Base-by-base conservation (phyloP, 2,797 vertebrate species). In the Dendrocincla tyrannina region DNA sequence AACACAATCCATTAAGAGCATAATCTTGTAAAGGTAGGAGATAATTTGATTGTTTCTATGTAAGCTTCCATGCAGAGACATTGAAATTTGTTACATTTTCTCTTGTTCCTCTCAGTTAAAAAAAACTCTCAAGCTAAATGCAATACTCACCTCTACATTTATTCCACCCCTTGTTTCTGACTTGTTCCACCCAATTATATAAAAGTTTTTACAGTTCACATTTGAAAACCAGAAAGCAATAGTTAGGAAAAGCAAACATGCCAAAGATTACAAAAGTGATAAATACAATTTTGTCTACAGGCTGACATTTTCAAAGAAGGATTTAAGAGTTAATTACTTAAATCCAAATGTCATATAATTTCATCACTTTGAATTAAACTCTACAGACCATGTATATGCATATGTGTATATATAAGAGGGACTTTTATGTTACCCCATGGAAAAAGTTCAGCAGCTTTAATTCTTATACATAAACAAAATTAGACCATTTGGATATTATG, bases 131-230 rank as follows among this genome's bases (percentile, higher is more conserved):
- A 90, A 76, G 42, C 46, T 84, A 76, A 93, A 84, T 63, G 37
- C 17, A 52, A 67, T 64, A 23, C 28, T 91, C n/a, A 84, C 8
- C 7, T 75, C 63, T 47, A 55, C 22, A 69, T 86, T 78, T 86
- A n/a, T 94, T 94, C 55, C 55, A 94, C 28, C 25, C 88, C 74
- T 59, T 68, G 10, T 78, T 92, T 86, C 66, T 87, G 55, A 73
- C 23, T 89, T 73, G 9, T 82, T 81, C 28, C 8, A 82, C 32
- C 2, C 6, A 86, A 32, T 66, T 59, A 64, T 42, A 52, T 58
- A 63, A 88, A 73, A 42, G 17, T 9, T 90, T 89, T 89, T 88
- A 49, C 39, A 47, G 18, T n/a, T 75, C 33, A 55, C 9, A 32
- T 58, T 79, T 88, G 46, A 59, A 86, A 84, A 70, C 20, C 42